Base-by-base conservation (phyloP, 2,888 invertebrate genomes). In the Noctua janthe region DNA sequence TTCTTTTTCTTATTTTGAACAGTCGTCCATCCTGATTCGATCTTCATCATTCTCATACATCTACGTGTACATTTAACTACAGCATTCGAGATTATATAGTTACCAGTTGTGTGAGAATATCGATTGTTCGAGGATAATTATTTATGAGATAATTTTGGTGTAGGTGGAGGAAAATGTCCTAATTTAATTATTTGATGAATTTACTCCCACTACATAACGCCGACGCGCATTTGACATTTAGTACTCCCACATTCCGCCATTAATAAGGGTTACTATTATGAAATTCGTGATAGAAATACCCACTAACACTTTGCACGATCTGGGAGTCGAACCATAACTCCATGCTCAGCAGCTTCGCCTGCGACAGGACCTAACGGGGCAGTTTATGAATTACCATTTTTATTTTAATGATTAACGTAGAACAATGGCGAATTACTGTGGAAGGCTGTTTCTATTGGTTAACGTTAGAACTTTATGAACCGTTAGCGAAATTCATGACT, bases 31-130 rank as follows among this genome's bases (percentile, higher is more conserved):
- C 29, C 29, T 29, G 29, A 29, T 29, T 29, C 29, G 29, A 29
- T 29, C 29, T 29, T 29, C 29, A n/a, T n/a, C n/a, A n/a, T n/a
- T n/a, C n/a, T n/a, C 86, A 84, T 56, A 64, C 72, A 62, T 4
- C 51, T n/a, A 51, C 29, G 23, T 64, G 62, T 82, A 64, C 17
- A 81, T 39, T 39, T 72, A 69, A n/a, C 49, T 43, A 17, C 29
- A 43, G 71, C 56, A 69, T 64, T 35, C 20, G 1, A 39, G 20
- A 56, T 43, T 69, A 72, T 20, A 10, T 81, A 71, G 29, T 39
- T 71, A 59, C 35, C 15, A 69, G 15, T n/a, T 47, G 54, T 74
- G 23, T 67, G 75, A 67, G 56, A 84, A 66, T 69, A 75, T 82
- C 51, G 2, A 79, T 71, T 67, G 51, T 59, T 59, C 69, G 62